Evolutionary conservation across 2,113 vertebrate species (phyloP).

Genomic region (Daubentonia madagascariensis): DNA sequence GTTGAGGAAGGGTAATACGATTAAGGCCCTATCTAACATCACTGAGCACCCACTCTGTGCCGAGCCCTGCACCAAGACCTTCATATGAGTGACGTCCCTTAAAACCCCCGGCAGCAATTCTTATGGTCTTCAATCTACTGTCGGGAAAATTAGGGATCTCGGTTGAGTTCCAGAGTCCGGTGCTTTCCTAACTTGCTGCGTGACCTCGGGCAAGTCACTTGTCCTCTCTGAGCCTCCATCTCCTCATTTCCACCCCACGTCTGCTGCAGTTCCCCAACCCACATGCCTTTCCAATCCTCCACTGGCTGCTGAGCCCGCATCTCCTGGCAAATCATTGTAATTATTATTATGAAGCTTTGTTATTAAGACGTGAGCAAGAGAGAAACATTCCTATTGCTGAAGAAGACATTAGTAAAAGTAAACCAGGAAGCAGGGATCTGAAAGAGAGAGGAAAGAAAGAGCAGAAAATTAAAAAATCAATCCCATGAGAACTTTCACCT

Average conservation of each 20-base stretch:
- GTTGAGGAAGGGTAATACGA: neutral
- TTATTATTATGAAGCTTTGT: neutral
- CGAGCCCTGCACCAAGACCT: too few relatives aligned
- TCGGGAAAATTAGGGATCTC: neutral
- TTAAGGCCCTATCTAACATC: accelerated
- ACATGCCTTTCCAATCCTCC: neutral
- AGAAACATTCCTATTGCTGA: neutral
- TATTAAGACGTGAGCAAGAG: neutral
- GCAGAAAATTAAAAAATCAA: neutral
- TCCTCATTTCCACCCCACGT: neutral
- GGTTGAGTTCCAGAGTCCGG: neutral
- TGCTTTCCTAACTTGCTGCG: neutral
- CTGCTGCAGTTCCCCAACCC: neutral
- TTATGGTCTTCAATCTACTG: neutral
- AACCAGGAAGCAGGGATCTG: neutral
- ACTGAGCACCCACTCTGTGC: neutral
- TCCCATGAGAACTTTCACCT: neutral
- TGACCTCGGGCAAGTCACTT: neutral
- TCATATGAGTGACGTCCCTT: accelerated
- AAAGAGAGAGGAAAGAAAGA: neutral
- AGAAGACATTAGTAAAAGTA: conserved; percentile 28
- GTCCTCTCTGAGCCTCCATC: neutral
- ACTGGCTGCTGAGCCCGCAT: neutral
- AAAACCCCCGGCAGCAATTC: accelerated
- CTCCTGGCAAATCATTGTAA: neutral